phyloP scores from a whole-genome alignment of 2,113 vertebrate genomes.

The Coptodon rendalli region DNA sequence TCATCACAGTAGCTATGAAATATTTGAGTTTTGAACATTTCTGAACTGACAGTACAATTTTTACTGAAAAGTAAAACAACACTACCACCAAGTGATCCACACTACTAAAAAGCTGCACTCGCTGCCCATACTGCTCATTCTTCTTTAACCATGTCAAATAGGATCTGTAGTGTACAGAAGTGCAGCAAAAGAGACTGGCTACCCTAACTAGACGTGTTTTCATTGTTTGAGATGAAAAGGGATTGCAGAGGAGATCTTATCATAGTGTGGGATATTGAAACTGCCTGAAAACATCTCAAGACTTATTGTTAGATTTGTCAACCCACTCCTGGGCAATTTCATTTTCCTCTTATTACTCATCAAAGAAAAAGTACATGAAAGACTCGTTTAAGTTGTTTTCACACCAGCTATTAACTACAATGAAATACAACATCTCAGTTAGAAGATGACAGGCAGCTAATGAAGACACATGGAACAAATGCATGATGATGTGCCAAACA shows the following conservation, averaged over 20 bases:
- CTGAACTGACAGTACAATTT: neutral
- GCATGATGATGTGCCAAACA: conserved; percentile 9
- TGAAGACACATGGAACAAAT: conserved; percentile 40
- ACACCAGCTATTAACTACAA: neutral
- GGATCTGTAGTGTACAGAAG: neutral
- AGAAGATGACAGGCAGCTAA: neutral
- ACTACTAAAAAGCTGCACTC: neutral
- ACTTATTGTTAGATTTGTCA: neutral
- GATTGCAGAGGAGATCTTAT: neutral
- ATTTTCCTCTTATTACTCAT: neutral
- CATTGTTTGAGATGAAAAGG: neutral
- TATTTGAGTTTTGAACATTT: neutral
- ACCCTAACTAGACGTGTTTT: neutral
- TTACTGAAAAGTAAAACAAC: neutral
- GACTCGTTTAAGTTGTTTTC: neutral
- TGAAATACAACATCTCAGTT: neutral
- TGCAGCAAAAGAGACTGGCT: neutral
- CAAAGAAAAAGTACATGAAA: neutral
- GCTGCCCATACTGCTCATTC: neutral
- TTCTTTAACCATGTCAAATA: neutral
- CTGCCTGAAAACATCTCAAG: neutral
- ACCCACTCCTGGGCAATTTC: neutral
- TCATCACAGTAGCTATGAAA: neutral
- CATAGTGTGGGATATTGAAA: neutral
- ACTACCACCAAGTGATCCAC: neutral